Conservation (phyloP, 1,140 invertebrate species). For the Amyelois transitella region DNA sequence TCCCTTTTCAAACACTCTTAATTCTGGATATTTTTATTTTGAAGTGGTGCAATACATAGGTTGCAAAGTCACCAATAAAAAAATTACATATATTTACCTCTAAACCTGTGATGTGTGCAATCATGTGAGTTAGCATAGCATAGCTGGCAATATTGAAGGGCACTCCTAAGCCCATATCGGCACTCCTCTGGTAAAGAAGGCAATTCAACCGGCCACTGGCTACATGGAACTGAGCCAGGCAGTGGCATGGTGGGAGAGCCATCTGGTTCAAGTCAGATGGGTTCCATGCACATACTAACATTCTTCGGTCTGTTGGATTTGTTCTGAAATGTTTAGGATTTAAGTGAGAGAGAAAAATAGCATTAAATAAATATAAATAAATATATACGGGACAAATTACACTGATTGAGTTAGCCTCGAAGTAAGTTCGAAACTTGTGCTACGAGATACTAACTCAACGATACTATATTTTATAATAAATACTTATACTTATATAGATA, state of each 20-base stretch:
- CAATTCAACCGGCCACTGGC: slow-evolving; percentile 88
- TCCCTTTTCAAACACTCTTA: too few relatives aligned
- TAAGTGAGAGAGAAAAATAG: too few relatives aligned
- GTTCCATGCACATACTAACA: slow-evolving; percentile 98
- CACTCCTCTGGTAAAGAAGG: slow-evolving; percentile 96
- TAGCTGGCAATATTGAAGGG: slow-evolving; percentile 99
- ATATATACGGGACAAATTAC: too few relatives aligned
- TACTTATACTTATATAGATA: too few relatives aligned
- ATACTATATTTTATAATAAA: too few relatives aligned
- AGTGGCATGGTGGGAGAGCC: slow-evolving; percentile 98
- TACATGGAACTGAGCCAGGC: slow-evolving; percentile 96
- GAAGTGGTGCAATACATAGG: too few relatives aligned
- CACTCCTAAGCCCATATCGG: slow-evolving; percentile 98
- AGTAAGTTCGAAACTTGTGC: too few relatives aligned
- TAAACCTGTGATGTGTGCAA: slow-evolving; percentile 94
- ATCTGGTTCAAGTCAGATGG: slow-evolving; percentile 91
- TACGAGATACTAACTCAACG: too few relatives aligned
- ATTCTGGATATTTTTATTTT: too few relatives aligned
- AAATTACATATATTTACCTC: slow-evolving; percentile 77
- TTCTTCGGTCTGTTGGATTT: slow-evolving; percentile 90
- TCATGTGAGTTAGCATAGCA: slow-evolving; percentile 95
- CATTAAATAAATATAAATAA: too few relatives aligned
- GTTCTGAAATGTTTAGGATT: slow-evolving; percentile 64
- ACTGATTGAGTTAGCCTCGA: too few relatives aligned
- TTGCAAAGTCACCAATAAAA: too few relatives aligned